Evolutionary conservation across 1,140 invertebrate species (phyloP), one percentile per base, ranked within the genome.

Genomic region (Bombus pyrosoma): DNA sequence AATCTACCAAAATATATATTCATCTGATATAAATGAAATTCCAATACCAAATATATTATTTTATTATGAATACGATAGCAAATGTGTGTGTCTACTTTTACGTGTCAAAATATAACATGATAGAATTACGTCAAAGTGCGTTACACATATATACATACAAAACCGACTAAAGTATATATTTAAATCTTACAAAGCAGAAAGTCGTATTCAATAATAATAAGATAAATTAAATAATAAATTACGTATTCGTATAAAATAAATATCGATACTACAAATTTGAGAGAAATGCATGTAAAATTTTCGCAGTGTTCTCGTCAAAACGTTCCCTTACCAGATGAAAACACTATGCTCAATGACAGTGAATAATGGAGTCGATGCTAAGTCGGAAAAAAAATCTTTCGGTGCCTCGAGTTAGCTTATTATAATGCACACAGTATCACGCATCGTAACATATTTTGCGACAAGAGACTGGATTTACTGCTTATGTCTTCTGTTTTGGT

Each of bases 401-500:
- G 9, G 1, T 12, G 12, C 53, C 10, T 53, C 22, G 28, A 73
- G 47, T 86, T 81, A 81, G 53, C 71, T 84, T 80, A 74, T 88
- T 87, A 85, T n/a, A 39, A 75, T n/a, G 53, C 69, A 34, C 43
- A 77, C 34, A 59, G 4, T 85, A 41, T 66, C 72, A n/a, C 69
- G 53, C 74, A 79, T 81, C 22, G n/a, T 75, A 74, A 82, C 62
- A 83, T 37, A 22, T 83, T 80, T 47, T 71, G 66, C 25, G 68
- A 79, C 69, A 13, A 66, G 25, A 68, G 41, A 62, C 57, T 53
- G 47, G n/a, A 69, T 73, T 79, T 59, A 73, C 75, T 83, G 43
- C 57, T 64, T 57, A 34, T 62, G 68, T 86, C n/a, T 66, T 62
- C 71, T 89, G 76, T 91, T 88, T 88, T 86, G 72, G 84, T 83